Evolutionary conservation across 2,888 invertebrate genomes (phyloP), one percentile per base, ranked within the genome.

Genomic region (Drosophila anomalata): DNA sequence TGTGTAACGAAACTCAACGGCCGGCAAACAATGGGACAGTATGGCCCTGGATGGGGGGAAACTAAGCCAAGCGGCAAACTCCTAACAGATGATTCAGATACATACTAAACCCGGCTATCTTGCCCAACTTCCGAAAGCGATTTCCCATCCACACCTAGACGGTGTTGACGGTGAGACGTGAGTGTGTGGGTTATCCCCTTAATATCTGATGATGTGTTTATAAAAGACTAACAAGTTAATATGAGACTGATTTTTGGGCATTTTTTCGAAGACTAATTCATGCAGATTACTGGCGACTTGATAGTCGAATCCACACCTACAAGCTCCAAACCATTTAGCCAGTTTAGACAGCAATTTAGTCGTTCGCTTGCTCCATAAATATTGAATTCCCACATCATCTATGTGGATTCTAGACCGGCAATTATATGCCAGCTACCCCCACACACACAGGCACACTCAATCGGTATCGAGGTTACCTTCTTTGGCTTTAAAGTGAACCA

Each of bases 71-170:
- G 78, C 65, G 48, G 55, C 54, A 60, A 71, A 60, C 51, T 65
- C 46, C 33, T 29, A 41, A 42, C 52, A 73, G 67, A 56, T 73
- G 73, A 66, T 52, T 65, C 68, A 71, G 72, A 63, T 54, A 50
- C 44, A 69, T 53, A 48, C 63, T 56, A 54, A 54, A 47, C 50
- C 14, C 14, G 31, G 8, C 41, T 22, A 24, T 48, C 73, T 81
- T 81, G 70, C 58, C 66, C 73, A 85, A 83, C 86, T 85, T 85
- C 87, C 87, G 77, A 77, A 79, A 70, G 44, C 71, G 59, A 76
- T 79, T 78, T 72, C 53, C 63, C 63, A 63, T 63, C 63, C 53
- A 69, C 20, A 54, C 33, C 44, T 33, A 39, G 22, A 11, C 54
- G 58, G 39, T 68, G 52, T 58, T 63, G 31, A 14, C 14, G 14